Base-by-base conservation (phyloP, 2,888 invertebrate genomes). In the Acronicta alni region DNA sequence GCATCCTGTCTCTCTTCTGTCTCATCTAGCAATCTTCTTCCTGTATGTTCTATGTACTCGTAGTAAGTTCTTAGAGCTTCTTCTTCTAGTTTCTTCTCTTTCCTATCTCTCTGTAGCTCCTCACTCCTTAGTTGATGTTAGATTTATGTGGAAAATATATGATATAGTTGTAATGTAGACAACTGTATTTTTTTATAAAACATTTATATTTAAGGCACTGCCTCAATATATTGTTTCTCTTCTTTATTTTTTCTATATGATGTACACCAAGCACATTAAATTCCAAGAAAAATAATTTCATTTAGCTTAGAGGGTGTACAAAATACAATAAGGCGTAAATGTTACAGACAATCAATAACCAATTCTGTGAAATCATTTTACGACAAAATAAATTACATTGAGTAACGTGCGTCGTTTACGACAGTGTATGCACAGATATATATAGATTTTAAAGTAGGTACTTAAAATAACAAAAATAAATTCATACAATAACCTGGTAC, bases 41-140 rank as follows among this genome's bases (percentile, higher is more conserved):
- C 53, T 62, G 57, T 58, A 23, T 62, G 32, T 46, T 57, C 30
- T 52, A n/a, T 48, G 59, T n/a, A n/a, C n/a, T n/a, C n/a, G n/a
- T 75, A 70, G 57, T 26, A 68, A 67, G 56, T 51, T 49, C 45
- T 54, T 69, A 69, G 54, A 60, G 57, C 66, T 60, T 52, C 16
- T 52, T 57, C 61, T 65, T 65, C 57, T 60, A 60, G 51, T 57
- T 41, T 59, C 61, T 59, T 55, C 56, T 57, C 15, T 56, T 51
- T 15, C 35, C 30, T 48, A 49, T 44, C 7, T 58, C 46, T 48
- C 35, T 57, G 15, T 48, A 35, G 53, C 35, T 62, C 17, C 44
- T 49, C 35, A 44, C 42, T 57, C 35, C 16, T 37, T 53, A 14
- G 43, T 75, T 39, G 56, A n/a, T 75, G 74, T 71, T 72, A 62